phyloP scores from a whole-genome alignment of 2,797 vertebrate species.

The Enteromius radiatus region DNA sequence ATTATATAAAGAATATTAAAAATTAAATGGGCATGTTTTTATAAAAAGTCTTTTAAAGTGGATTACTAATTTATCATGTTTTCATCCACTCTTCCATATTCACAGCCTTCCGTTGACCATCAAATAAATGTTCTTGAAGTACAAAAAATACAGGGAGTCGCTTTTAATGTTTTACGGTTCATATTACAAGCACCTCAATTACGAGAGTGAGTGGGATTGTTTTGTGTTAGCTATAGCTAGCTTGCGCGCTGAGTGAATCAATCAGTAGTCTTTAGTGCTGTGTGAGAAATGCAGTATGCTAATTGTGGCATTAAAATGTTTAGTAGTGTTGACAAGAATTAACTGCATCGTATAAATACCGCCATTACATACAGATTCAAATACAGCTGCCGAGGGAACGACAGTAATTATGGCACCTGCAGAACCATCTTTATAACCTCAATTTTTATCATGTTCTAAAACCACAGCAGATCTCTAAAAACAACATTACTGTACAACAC shows the following conservation, averaged over 20 bases:
- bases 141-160: neutral
- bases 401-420: slow-evolving; percentile 16
- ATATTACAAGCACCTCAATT: neutral
- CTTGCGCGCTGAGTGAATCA: neutral
- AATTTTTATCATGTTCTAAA: neutral
- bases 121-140: neutral
- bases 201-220: neutral
- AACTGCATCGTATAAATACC: neutral
- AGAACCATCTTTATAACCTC: neutral
- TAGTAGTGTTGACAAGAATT: slow-evolving; percentile 23
- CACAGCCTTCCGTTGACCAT: neutral
- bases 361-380: neutral
- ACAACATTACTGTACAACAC: neutral
- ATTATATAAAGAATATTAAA: neutral
- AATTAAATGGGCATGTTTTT: neutral
- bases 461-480: neutral
- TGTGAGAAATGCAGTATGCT: slow-evolving; percentile 4
- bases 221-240: slow-evolving; percentile 3
- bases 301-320: slow-evolving; percentile 23
- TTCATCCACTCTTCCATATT: neutral
- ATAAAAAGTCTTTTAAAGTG: neutral
- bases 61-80: neutral
- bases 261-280: slow-evolving; percentile 5
- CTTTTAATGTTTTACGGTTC: neutral
- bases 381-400: neutral